phyloP scores from a whole-genome alignment of 2,888 invertebrate genomes.

The Phyllotreta cruciferae region DNA sequence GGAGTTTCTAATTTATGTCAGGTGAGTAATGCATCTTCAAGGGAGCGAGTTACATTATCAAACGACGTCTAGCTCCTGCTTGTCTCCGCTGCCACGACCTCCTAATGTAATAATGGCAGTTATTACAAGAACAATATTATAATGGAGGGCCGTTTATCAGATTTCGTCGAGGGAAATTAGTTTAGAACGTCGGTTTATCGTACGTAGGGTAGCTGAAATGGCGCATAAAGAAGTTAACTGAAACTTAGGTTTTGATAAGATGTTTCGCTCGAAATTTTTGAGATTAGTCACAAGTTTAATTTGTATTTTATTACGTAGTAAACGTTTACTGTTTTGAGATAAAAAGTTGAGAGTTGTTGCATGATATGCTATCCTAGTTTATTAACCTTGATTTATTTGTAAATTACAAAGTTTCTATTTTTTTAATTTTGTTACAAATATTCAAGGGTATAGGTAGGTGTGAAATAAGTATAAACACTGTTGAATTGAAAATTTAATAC shows the following conservation, averaged over 20 bases:
- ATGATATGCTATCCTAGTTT: not conserved
- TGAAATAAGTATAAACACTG: no score
- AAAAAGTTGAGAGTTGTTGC: not conserved
- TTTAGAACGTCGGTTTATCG: conserved; percentile 30
- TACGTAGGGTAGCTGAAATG: not conserved
- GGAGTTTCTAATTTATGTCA: conserved; percentile 36
- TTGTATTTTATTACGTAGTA: not conserved
- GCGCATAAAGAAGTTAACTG: conserved; percentile 18
- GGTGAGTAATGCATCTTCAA: conserved; percentile 37
- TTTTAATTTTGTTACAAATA: no score
- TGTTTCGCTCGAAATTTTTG: conserved; percentile 4
- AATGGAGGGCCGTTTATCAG: conserved; percentile 38
- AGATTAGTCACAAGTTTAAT: conserved; percentile 1
- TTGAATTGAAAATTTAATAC: no score
- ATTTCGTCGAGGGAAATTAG: conserved; percentile 36
- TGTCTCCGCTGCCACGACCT: conserved; percentile 26
- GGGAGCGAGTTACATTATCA: conserved; percentile 35
- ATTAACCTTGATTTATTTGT: not conserved
- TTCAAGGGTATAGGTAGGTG: no score
- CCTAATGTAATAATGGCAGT: conserved; percentile 37
- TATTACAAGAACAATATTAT: conserved; percentile 33
- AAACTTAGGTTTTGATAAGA: conserved; percentile 12
- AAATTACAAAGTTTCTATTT: no score
- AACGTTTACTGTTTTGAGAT: not conserved
- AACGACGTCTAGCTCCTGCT: conserved; percentile 30